These are phyloP conservation scores for Dicyrtomina minuta DNA, from an alignment of 2,888 invertebrate genomes.

Conservation along the genomic window DNA sequence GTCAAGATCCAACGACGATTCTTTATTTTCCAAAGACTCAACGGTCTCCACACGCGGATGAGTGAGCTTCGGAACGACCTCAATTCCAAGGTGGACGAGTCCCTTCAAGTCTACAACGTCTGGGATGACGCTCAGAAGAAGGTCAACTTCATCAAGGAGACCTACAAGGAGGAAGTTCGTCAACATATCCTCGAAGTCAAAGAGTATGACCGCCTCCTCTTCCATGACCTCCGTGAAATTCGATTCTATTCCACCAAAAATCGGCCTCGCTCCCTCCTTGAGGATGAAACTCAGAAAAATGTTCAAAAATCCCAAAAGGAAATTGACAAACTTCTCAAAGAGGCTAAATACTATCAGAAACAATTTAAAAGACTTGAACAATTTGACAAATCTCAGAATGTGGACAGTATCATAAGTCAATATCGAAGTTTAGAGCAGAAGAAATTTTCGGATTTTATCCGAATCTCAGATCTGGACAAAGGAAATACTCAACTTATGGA, in stretches of 20 bases:
- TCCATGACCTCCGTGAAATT: conserved; percentile 30
- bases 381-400: conserved; percentile 18
- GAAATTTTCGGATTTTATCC: conserved; percentile 19
- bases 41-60: conserved; percentile 12
- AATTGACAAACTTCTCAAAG: too few relatives aligned
- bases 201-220: conserved; percentile 28
- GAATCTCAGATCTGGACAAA: conserved; percentile 14
- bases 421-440: conserved; percentile 23
- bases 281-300: too few relatives aligned
- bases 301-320: too few relatives aligned
- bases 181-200: conserved; percentile 27
- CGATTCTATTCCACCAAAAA: conserved; percentile 31
- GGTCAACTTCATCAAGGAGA: conserved; percentile 26
- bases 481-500: conserved; percentile 17
- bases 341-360: background rate
- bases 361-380: conserved; percentile 23
- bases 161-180: conserved; percentile 28
- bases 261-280: conserved; percentile 15
- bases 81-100: conserved; percentile 13
- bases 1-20: conserved; percentile 24
- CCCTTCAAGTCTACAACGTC: conserved; percentile 21
- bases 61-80: background rate
- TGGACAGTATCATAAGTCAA: conserved; percentile 13
- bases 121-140: conserved; percentile 31
- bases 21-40: conserved; percentile 21